Conservation (phyloP, 1,140 invertebrate species). For the Euschistus heros region DNA sequence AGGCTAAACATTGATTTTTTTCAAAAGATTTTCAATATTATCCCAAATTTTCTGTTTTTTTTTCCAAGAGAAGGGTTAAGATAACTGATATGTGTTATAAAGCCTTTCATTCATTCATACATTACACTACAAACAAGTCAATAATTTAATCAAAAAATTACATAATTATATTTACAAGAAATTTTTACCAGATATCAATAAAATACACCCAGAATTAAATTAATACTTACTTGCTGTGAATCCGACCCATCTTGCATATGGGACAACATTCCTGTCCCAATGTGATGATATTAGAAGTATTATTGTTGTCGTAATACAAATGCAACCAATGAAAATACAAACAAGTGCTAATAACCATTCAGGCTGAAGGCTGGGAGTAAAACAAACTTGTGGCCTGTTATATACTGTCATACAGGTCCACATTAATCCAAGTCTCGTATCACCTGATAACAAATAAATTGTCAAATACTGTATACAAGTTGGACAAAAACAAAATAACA, state of each 20-base stretch:
- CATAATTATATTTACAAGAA: no score
- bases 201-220: neutral
- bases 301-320: constrained; percentile 84
- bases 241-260: constrained; percentile 88
- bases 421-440: constrained; percentile 81
- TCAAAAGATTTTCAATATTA: no score
- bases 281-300: constrained; percentile 76
- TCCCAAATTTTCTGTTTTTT: no score
- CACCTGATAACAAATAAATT: constrained; percentile 44
- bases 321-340: constrained; percentile 84
- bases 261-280: constrained; percentile 81
- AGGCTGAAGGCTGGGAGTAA: constrained; percentile 69
- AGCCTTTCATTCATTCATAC: no score
- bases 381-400: constrained; percentile 77
- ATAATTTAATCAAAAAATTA: no score
- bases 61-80: no score
- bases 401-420: constrained; percentile 89
- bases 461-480: no score
- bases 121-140: no score
- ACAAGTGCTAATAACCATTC: constrained; percentile 86
- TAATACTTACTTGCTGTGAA: constrained; percentile 77
- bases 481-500: no score
- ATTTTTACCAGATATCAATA: no score
- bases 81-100: no score
- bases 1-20: no score